Evolutionary conservation across 64 coral and sea anemone genomes (phyloP).

Genomic region (Dendronephthya gigantea): DNA sequence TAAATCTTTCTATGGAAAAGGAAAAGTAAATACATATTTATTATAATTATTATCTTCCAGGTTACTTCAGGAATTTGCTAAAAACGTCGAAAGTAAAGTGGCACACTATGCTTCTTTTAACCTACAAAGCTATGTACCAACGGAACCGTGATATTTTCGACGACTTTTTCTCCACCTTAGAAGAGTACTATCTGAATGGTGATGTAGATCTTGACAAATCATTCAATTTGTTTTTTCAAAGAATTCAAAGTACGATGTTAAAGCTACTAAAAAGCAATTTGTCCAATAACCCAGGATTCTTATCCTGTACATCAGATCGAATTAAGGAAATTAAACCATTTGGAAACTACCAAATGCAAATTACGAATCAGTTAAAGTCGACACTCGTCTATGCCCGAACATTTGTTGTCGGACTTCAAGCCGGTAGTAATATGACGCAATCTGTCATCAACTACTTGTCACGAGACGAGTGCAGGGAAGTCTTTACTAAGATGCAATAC

Average conservation of each 20-base stretch:
- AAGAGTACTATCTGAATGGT: neutral
- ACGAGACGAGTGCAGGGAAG: neutral
- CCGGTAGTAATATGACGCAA: neutral
- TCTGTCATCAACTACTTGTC: neutral
- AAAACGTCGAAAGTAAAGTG: neutral
- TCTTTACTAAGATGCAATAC: neutral
- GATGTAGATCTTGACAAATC: neutral
- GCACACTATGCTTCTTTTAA: neutral
- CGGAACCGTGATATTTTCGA: neutral
- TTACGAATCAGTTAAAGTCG: neutral
- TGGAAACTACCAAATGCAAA: neutral
- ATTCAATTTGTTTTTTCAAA: neutral
- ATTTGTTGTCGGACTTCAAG: neutral
- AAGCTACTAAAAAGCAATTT: neutral
- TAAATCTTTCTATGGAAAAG: too few relatives aligned
- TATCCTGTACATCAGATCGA: neutral
- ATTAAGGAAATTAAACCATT: slow-evolving; percentile 5
- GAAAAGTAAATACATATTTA: too few relatives aligned
- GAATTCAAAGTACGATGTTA: neutral
- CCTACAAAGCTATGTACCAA: neutral
- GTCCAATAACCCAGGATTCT: neutral
- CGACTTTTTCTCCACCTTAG: slow-evolving; percentile 4
- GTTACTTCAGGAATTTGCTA: neutral
- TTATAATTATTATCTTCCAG: neutral
- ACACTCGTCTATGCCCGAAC: neutral